Conservation (phyloP, 2,797 vertebrate genomes). For the Hyperoplus immaculatus region DNA sequence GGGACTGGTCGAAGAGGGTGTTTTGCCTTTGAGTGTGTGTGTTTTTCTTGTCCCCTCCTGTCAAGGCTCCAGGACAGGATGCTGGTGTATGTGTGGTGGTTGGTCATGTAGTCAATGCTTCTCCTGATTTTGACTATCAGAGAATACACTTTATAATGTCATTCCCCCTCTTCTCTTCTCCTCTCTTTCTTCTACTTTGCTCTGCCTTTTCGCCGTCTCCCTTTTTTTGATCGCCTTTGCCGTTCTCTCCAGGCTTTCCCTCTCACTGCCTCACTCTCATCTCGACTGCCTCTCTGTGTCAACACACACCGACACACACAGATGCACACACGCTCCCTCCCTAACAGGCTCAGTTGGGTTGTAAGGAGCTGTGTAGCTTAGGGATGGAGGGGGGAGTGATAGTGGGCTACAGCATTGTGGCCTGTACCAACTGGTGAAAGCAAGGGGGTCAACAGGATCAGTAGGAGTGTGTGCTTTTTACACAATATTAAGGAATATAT, state of each 20-base stretch:
- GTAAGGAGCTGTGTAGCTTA: constrained; percentile 69
- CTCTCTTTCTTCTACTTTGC: constrained; percentile 43
- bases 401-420: constrained; percentile 76
- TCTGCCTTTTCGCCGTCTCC: constrained; percentile 37
- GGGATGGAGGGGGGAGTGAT: constrained; percentile 55
- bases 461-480: constrained; percentile 51
- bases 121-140: constrained; percentile 47
- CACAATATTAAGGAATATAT: constrained; percentile 49
- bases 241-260: constrained; percentile 70
- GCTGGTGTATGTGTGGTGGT: constrained; percentile 53
- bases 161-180: constrained; percentile 14
- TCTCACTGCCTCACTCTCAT: constrained; percentile 74
- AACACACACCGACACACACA: constrained; percentile 38
- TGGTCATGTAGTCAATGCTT: constrained; percentile 73
- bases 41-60: constrained; percentile 56
- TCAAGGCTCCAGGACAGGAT: constrained; percentile 74
- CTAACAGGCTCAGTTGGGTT: constrained; percentile 65
- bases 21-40: constrained; percentile 47
- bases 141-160: constrained; percentile 35
- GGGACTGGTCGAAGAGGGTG: constrained; percentile 35
- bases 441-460: constrained; percentile 68
- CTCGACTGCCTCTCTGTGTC: constrained; percentile 59
- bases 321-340: constrained; percentile 47
- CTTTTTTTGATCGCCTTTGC: constrained; percentile 61
- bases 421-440: constrained; percentile 80